These are phyloP conservation scores for Nycticebus coucang DNA, from an alignment of 2,113 vertebrate species.

Conservation along the genomic window DNA sequence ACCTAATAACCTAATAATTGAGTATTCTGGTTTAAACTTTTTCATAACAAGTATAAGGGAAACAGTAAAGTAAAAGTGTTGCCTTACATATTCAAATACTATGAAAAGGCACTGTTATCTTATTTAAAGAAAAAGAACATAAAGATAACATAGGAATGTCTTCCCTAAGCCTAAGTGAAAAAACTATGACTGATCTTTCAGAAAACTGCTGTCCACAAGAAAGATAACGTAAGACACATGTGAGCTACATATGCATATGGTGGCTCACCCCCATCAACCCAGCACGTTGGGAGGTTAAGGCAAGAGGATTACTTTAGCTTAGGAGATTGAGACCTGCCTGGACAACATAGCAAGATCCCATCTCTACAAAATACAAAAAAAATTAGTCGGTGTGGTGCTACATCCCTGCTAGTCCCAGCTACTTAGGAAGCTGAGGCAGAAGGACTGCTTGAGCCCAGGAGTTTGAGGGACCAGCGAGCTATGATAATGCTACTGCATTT, in stretches of 20 bases:
- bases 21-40: background rate
- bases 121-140: background rate
- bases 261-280: no score
- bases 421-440: no score
- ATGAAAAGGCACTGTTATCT: background rate
- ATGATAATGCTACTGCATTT: no score
- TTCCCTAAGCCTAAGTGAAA: background rate
- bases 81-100: conserved; percentile 10
- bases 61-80: conserved; percentile 7
- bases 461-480: no score
- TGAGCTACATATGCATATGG: background rate
- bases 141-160: background rate
- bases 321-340: no score
- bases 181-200: background rate
- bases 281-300: no score
- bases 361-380: no score
- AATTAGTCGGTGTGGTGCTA: no score
- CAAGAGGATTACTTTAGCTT: no score
- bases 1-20: background rate
- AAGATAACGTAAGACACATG: background rate
- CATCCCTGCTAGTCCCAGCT: no score
- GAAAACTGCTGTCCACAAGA: background rate
- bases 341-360: no score
- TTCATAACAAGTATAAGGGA: background rate
- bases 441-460: no score